Evolutionary conservation across 2,888 invertebrate genomes (phyloP).

Genomic region (Limnephilus rhombicus): DNA sequence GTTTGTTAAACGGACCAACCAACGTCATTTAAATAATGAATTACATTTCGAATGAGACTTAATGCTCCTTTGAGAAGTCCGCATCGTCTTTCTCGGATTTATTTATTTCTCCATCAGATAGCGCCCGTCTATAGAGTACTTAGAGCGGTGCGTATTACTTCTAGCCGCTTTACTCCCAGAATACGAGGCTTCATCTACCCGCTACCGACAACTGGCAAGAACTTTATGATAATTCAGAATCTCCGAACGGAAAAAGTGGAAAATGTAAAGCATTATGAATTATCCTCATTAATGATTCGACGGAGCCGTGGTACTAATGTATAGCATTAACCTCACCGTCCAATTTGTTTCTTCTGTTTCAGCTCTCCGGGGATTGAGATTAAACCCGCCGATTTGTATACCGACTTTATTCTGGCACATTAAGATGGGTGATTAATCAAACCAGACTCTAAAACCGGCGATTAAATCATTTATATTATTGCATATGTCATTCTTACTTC

Average conservation of each 20-base stretch:
- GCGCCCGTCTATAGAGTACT: not conserved
- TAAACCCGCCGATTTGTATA: slow-evolving; percentile 44
- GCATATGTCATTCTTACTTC: slow-evolving; percentile 36
- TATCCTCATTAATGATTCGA: slow-evolving; percentile 56
- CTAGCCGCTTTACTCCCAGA: slow-evolving; percentile 23
- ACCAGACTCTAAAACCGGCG: slow-evolving; percentile 39
- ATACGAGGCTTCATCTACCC: not conserved
- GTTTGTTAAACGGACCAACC: slow-evolving; percentile 36
- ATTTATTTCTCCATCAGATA: slow-evolving; percentile 56
- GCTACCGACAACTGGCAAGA: slow-evolving; percentile 12
- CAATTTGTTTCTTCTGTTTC: slow-evolving; percentile 47
- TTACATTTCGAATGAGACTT: slow-evolving; percentile 59
- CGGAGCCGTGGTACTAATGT: slow-evolving; percentile 29
- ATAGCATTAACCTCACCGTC: slow-evolving; percentile 42
- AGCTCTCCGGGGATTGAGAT: slow-evolving; percentile 33
- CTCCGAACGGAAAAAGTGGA: slow-evolving; percentile 52
- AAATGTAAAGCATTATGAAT: slow-evolving; percentile 52
- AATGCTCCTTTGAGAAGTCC: slow-evolving; percentile 59
- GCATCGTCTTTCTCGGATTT: slow-evolving; percentile 44
- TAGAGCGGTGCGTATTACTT: slow-evolving; percentile 39
- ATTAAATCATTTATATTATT: slow-evolving; percentile 53
- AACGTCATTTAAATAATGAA: slow-evolving; percentile 64
- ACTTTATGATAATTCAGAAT: slow-evolving; percentile 49
- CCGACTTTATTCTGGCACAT: slow-evolving; percentile 46
- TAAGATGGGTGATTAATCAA: slow-evolving; percentile 45